Evolutionary conservation across 2,113 vertebrate genomes (phyloP), one percentile per base, ranked within the genome.

Genomic region (Ivindomyrus marchei): DNA sequence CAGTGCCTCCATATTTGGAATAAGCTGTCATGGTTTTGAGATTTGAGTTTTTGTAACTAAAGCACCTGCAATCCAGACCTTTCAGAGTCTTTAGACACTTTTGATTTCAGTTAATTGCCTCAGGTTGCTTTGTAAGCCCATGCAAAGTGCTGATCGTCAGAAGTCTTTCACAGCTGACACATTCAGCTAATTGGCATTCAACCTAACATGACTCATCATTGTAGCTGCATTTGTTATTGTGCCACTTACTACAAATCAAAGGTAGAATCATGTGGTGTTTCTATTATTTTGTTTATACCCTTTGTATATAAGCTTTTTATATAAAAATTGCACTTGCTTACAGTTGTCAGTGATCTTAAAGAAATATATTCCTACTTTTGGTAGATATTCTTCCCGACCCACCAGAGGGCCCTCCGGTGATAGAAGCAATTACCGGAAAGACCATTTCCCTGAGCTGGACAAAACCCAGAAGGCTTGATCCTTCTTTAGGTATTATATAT

Each of bases 331-430:
- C 19, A 84, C 19, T 24, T 15, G 19, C 17, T 39, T 84, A 84
- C 21, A 42, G 36, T 10, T 50, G 85, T 52, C n/a, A 52, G 85
- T 53, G n/a, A 46, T 87, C 46, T 52, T 17, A 47, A 31, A 8
- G 3, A 24, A 19, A 42, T 42, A 70, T 90, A 4, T 21, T 27
- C 27, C 90, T 36, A 90, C 88, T 0, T 31, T 92, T 92, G 92
- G 74, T 94, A 99, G 98, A 99, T 88, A 97, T 99, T 92, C 97
- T 99, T 89, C 98, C 98, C 0, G 97, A 97, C 1, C 97, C 98
- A 5, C 98, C 98, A 0, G 98, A 98, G 0, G 98, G 98, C 0
- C 96, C 96, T 2, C 98, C 98, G 0, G 94, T 95, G 0, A 95
- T 99, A 56, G 95, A 96, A 19, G 95, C 92, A 21, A 97, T 99